Evolutionary conservation across 2,113 vertebrate genomes (phyloP).

Genomic region (Herpetotheres cachinnans): DNA sequence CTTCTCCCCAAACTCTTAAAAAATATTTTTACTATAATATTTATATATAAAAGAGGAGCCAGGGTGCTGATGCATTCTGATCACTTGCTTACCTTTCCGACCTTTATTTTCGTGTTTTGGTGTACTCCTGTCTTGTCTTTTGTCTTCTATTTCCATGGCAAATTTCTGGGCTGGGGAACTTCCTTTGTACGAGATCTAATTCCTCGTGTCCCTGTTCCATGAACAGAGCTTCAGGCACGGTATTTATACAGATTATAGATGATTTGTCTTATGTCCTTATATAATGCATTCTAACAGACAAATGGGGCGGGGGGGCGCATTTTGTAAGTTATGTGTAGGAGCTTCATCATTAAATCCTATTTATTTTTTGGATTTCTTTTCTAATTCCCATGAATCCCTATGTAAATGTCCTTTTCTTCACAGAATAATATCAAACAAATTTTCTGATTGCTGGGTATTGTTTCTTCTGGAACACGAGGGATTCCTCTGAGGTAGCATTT

Average conservation of each 20-base stretch:
- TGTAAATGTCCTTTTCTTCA: slow-evolving; percentile 4
- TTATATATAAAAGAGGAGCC: not conserved
- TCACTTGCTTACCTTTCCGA: not conserved
- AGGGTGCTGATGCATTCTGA: not conserved
- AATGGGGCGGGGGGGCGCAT: not conserved
- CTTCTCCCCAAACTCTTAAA: not conserved
- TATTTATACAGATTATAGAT: not conserved
- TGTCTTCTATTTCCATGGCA: not conserved
- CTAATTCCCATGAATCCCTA: slow-evolving; percentile 19
- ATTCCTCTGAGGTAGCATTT: slow-evolving; percentile 25
- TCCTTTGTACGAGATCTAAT: not conserved
- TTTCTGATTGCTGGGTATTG: not conserved
- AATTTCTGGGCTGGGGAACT: not conserved
- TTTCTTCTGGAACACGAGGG: not conserved
- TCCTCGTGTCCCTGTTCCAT: accelerated
- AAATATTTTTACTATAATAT: not conserved
- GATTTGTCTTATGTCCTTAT: not conserved
- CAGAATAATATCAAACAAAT: not conserved
- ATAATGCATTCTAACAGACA: not conserved
- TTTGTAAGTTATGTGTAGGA: not conserved
- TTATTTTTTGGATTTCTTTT: slow-evolving; percentile 25
- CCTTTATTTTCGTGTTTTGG: not conserved
- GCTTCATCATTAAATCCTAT: slow-evolving; percentile 13
- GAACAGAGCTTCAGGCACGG: not conserved
- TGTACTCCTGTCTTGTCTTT: not conserved